Base-by-base conservation (phyloP, 2,113 vertebrate genomes). In the Hucho hucho region DNA sequence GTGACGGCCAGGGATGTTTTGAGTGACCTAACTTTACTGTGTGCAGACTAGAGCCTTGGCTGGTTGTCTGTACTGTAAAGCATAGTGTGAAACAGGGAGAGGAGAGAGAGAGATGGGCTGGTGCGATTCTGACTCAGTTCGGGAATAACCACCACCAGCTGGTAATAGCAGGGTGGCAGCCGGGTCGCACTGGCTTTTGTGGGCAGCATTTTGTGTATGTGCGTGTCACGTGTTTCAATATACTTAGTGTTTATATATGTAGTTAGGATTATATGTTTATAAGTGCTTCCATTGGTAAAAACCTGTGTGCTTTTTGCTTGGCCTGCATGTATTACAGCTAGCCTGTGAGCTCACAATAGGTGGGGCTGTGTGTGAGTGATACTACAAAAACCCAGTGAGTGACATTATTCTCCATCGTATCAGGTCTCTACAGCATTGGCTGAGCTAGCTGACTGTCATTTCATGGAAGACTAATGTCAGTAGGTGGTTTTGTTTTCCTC, bases 81-180 rank as follows among this genome's bases (percentile, higher is more conserved):
- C 37, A 43, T 43, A 43, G 53, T 64, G 73, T 74, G 86, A 12
- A 29, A 85, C 76, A 2, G 65, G 37, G 76, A 53, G 77, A 83
- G 76, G 77, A 77, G 76, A 82, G 84, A 89, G 79, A 79, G 79
- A 26, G 87, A 56, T 3, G 71, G 82, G 87, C 85, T 88, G 86
- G 87, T 87, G 86, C 73, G 76, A 77, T 76, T 79, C 77, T 80
- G 85, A 87, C 63, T 86, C 79, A 81, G 77, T 79, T 86, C 85
- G 85, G 87, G 82, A 89, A 90, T 87, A 88, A 83, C 82, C 24
- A 24, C 24, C 81, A 81, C 84, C 86, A 84, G 61, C 86, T 89
- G 83, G 90, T 82, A 90, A 88, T 85, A 90, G 84, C 84, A 85
- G 81, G 77, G 74, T 76, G 74, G 82, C 89, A 89, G 87, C 87